phyloP scores from a whole-genome alignment of 2,888 invertebrate genomes.

The Ferdinandea cuprea region DNA sequence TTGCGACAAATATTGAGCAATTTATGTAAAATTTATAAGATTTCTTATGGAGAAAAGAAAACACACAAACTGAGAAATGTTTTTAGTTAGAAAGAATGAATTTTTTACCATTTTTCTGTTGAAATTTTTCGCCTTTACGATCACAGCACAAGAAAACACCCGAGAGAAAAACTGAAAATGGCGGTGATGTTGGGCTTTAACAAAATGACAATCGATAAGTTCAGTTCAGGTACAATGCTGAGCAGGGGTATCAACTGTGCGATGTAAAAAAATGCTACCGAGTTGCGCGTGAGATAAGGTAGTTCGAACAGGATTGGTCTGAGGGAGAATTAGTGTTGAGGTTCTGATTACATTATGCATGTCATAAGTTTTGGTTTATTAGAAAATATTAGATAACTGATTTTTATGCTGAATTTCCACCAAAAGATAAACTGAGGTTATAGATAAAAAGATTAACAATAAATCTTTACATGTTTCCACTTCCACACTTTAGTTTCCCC shows the following conservation, averaged over 20 bases:
- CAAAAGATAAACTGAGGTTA: too few relatives aligned
- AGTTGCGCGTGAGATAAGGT: conserved; percentile 36
- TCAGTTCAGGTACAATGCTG: conserved; percentile 54
- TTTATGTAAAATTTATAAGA: conserved; percentile 12
- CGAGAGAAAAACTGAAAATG: conserved; percentile 74
- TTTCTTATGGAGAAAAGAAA: conserved; percentile 5
- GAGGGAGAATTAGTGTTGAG: not conserved
- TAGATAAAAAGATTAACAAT: too few relatives aligned
- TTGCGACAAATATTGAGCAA: conserved; percentile 19
- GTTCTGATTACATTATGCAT: not conserved
- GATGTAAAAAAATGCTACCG: conserved; percentile 8
- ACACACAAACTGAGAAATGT: conserved; percentile 39
- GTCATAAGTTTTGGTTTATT: too few relatives aligned
- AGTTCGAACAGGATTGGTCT: conserved; percentile 25
- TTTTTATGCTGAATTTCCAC: too few relatives aligned
- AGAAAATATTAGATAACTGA: too few relatives aligned
- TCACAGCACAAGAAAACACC: conserved; percentile 73
- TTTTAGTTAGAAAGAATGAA: conserved; percentile 54
- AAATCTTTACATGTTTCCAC: too few relatives aligned
- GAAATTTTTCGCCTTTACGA: conserved; percentile 57
- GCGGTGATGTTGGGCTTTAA: conserved; percentile 65
- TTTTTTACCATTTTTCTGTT: conserved; percentile 69
- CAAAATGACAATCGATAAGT: conserved; percentile 71
- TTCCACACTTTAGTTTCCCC: too few relatives aligned
- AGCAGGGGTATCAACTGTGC: conserved; percentile 43